Evolutionary conservation across 2,888 invertebrate genomes (phyloP).

Genomic region (Biston stratarius): DNA sequence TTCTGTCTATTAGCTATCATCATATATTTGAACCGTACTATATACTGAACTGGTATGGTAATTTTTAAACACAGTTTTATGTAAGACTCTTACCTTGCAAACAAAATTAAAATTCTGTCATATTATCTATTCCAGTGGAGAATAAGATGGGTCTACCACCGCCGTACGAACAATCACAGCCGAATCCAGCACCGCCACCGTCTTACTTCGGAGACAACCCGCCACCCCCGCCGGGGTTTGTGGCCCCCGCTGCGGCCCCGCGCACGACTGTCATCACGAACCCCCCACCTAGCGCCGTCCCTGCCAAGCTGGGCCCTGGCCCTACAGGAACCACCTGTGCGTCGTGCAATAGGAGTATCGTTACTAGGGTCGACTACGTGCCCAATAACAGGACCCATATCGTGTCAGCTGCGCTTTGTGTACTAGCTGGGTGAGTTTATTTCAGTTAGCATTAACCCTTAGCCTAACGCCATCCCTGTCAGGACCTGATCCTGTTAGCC

Average conservation of each 20-base stretch:
- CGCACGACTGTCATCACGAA: constrained; percentile 73
- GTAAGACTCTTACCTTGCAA: background rate
- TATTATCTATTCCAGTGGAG: constrained; percentile 71
- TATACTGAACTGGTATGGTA: no score
- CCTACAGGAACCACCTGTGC: constrained; percentile 75
- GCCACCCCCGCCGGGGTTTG: constrained; percentile 69
- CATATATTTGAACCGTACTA: no score
- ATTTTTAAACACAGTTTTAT: background rate
- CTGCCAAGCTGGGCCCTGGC: constrained; percentile 73
- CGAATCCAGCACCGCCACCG: constrained; percentile 76
- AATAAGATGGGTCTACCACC: constrained; percentile 82
- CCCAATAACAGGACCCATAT: constrained; percentile 80
- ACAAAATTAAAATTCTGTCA: background rate
- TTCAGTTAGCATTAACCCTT: background rate
- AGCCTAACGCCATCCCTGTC: background rate
- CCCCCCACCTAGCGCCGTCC: constrained; percentile 46
- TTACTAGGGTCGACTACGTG: constrained; percentile 77
- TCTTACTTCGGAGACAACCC: constrained; percentile 78
- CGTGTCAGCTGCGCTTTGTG: constrained; percentile 76
- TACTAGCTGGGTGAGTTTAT: constrained; percentile 73
- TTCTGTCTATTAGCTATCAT: no score
- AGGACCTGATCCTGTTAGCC: background rate
- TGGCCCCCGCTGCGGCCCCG: constrained; percentile 58
- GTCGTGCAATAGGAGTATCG: constrained; percentile 73
- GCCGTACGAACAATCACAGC: constrained; percentile 72